Evolutionary conservation across 2,797 vertebrate species (phyloP).

Genomic region (Myotis findleyi): DNA sequence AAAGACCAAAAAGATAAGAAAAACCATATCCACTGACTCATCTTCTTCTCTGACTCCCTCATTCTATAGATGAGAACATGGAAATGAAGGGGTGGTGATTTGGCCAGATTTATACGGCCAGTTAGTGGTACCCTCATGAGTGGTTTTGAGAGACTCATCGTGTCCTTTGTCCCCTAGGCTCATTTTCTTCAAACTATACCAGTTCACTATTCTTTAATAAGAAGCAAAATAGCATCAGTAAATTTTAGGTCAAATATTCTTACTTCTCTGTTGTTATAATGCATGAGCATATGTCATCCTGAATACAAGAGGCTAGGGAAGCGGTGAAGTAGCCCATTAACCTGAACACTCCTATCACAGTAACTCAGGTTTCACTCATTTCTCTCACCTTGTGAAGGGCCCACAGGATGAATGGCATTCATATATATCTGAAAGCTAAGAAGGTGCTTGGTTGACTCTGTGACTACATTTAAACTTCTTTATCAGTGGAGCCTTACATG

Average conservation of each 20-base stretch:
- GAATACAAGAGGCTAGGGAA: not conserved
- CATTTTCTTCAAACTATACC: conserved; percentile 40
- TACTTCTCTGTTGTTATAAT: conserved; percentile 1
- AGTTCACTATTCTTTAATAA: not conserved
- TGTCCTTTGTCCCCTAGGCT: not conserved
- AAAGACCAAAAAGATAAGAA: conserved; percentile 19
- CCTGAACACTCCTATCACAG: not conserved
- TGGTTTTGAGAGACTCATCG: not conserved
- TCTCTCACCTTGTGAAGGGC: not conserved
- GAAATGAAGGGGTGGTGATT: not conserved
- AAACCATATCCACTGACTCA: not conserved
- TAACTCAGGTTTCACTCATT: not conserved
- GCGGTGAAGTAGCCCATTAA: not conserved
- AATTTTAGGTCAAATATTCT: not conserved
- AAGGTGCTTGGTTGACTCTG: conserved; percentile 25
- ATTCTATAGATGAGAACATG: conserved; percentile 46
- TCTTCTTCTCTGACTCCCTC: not conserved
- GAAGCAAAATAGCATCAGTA: conserved; percentile 14
- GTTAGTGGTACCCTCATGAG: not conserved
- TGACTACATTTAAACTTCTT: conserved; percentile 29
- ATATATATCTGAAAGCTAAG: conserved; percentile 11
- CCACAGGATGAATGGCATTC: not conserved
- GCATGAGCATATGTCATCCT: not conserved
- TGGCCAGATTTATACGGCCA: not conserved
- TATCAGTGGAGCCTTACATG: not conserved